A percentile compares a stretch with the other conserved stretches of the same genome.
These are phyloP conservation scores for Oceanodroma leucorhoa DNA, from an alignment of 2,797 vertebrate species.

Conservation along the genomic window DNA sequence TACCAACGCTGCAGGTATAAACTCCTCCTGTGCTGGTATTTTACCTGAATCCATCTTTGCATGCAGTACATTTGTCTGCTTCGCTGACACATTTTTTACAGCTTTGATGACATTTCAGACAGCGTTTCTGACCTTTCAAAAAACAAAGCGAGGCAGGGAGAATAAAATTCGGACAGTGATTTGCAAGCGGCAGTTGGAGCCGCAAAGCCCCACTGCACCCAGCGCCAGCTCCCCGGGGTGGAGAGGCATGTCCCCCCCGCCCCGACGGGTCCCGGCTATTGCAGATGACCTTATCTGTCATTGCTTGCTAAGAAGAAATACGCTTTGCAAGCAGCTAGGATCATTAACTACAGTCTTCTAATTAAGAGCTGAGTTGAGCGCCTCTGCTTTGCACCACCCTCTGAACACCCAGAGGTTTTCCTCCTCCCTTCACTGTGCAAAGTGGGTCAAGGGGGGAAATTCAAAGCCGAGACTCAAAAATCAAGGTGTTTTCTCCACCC, in stretches of 20 bases:
- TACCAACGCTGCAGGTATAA: neutral
- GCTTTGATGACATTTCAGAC: conserved; percentile 84
- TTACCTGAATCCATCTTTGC: conserved; percentile 88
- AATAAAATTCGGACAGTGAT: neutral
- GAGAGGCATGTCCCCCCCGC: neutral
- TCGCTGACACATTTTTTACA: conserved; percentile 82
- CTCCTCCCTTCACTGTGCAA: neutral
- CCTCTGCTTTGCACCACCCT: neutral
- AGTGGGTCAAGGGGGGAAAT: neutral
- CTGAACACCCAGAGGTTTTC: neutral
- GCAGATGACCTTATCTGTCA: conserved; percentile 29
- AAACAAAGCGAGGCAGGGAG: neutral
- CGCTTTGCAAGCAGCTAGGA: neutral
- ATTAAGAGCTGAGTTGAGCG: neutral
- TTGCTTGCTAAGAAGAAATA: neutral
- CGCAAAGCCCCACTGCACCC: neutral
- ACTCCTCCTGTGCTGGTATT: neutral
- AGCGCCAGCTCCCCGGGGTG: neutral
- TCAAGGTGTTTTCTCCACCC: neutral
- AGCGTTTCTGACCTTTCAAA: conserved; percentile 82
- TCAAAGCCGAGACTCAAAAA: neutral
- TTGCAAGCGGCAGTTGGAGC: neutral
- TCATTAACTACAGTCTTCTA: conserved; percentile 24
- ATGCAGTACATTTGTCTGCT: conserved; percentile 84
- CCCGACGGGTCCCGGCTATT: neutral